Conservation (phyloP, 2,113 vertebrate species). For the Naja naja region DNA sequence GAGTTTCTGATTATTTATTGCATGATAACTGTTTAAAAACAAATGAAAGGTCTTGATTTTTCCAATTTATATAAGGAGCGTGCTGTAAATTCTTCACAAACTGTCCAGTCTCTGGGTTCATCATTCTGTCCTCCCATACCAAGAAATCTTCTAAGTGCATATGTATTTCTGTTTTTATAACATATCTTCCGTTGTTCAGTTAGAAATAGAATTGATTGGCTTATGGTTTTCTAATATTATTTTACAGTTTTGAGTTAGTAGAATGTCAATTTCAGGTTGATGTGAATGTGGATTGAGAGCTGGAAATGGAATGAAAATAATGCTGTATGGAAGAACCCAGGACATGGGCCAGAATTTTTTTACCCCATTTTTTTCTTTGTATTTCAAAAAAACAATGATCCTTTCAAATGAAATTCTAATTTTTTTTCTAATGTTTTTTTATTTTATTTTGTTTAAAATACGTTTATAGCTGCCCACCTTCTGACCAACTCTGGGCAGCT, state of each 20-base stretch:
- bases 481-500: not conserved
- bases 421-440: not conserved
- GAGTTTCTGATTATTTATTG: not conserved
- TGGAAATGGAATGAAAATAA: not conserved
- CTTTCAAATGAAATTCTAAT: not conserved
- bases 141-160: not conserved
- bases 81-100: not conserved
- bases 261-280: not conserved
- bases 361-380: not conserved
- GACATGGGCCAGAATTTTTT: not conserved
- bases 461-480: not conserved
- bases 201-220: not conserved
- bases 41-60: not conserved
- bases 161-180: not conserved
- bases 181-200: not conserved
- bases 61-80: not conserved
- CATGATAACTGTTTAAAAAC: not conserved
- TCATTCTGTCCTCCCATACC: not conserved
- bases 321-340: not conserved
- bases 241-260: not conserved
- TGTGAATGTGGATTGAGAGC: not conserved
- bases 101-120: not conserved
- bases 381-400: not conserved
- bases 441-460: not conserved
- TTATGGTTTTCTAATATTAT: not conserved